Conservation (phyloP, 2,888 invertebrate species). For the Macrosiphum euphorbiae region DNA sequence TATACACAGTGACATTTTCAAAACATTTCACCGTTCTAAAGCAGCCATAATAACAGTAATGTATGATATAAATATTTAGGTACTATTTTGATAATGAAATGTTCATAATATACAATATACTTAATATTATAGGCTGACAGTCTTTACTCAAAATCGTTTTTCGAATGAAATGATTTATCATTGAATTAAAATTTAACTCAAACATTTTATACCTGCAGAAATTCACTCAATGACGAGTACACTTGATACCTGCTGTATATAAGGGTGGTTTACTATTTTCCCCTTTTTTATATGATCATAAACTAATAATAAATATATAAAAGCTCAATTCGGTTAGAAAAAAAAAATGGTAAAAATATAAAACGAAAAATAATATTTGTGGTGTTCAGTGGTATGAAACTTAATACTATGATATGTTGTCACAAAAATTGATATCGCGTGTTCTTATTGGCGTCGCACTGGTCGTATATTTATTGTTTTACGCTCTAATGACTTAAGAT, state of each 20-base stretch:
- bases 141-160: not conserved
- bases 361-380: not conserved
- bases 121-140: not conserved
- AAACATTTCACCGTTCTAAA: too few species aligned
- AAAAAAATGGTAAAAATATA: not conserved
- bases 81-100: too few species aligned
- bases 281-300: not conserved
- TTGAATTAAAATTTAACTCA: not conserved
- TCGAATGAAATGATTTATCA: not conserved
- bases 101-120: too few species aligned
- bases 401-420: not conserved
- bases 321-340: not conserved
- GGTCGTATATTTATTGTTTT: not conserved
- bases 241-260: not conserved
- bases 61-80: too few species aligned
- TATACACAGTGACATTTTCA: not conserved
- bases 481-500: constrained; percentile 25
- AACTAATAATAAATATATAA: not conserved
- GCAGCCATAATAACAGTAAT: too few species aligned
- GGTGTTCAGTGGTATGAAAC: not conserved
- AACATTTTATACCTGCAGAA: not conserved
- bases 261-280: not conserved
- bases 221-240: not conserved
- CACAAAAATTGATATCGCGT: not conserved
- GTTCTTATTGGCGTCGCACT: not conserved